These are phyloP conservation scores for Rostratula benghalensis DNA, from an alignment of 2,113 vertebrate species.

Conservation along the genomic window DNA sequence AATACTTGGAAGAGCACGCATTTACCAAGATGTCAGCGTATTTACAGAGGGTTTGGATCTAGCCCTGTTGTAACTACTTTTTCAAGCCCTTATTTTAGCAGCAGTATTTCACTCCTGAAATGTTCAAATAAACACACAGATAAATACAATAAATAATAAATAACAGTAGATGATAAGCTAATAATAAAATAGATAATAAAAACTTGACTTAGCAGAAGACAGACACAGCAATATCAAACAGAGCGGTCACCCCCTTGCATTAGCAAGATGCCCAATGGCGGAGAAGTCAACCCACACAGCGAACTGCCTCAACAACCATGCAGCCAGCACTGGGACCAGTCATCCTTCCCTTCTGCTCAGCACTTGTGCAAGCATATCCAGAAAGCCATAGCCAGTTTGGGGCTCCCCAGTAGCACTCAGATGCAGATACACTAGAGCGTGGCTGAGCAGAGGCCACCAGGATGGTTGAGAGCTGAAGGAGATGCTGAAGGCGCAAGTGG, in stretches of 20 bases:
- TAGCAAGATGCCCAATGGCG: neutral
- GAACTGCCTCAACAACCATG: accelerated
- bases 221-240: accelerated
- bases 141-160: neutral
- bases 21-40: neutral
- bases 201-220: neutral
- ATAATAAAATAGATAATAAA: neutral
- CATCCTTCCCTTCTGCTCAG: neutral
- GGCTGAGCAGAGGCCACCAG: neutral
- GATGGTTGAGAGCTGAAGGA: neutral
- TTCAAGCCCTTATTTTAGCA: neutral
- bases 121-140: neutral
- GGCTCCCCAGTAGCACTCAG: neutral
- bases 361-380: neutral
- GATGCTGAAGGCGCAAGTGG: neutral
- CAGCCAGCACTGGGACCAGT: neutral
- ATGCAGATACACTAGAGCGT: neutral
- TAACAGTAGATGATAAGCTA: neutral
- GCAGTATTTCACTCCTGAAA: neutral
- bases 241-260: neutral
- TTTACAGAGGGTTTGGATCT: neutral
- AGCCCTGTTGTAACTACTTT: neutral
- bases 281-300: neutral
- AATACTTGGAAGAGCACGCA: neutral
- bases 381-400: neutral